Evolutionary conservation across 2,113 vertebrate genomes (phyloP).

Genomic region (Pseudorhombus dupliciocellatus): DNA sequence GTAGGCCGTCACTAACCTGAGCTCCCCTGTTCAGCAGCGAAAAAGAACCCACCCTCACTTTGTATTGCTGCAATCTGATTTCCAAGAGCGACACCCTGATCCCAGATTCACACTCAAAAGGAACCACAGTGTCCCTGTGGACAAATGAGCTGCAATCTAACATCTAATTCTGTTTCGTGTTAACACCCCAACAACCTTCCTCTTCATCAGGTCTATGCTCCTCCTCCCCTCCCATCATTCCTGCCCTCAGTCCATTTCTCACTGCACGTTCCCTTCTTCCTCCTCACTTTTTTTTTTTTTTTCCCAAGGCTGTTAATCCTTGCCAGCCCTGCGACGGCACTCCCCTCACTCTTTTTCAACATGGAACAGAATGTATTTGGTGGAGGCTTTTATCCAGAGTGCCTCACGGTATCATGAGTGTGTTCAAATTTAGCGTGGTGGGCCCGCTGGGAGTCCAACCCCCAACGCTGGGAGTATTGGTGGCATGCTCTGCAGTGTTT

Average conservation of each 20-base stretch:
- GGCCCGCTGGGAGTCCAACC: conserved; percentile 36
- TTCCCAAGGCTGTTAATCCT: conserved; percentile 6
- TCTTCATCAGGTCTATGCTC: conserved; percentile 36
- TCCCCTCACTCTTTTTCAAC: conserved; percentile 43
- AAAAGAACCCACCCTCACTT: background rate
- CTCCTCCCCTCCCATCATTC: conserved; percentile 28
- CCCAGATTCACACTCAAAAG: background rate
- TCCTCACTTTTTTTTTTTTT: background rate
- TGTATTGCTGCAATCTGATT: background rate
- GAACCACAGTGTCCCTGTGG: background rate
- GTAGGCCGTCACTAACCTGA: conserved; percentile 81
- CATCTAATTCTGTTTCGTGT: conserved; percentile 31
- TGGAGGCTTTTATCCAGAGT: conserved; percentile 66
- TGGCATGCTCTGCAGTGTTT: background rate
- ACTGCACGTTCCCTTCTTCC: conserved; percentile 10
- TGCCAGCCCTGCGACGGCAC: conserved; percentile 30
- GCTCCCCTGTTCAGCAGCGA: background rate
- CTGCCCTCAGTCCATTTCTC: conserved; percentile 41
- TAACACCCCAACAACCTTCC: conserved; percentile 15
- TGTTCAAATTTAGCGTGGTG: conserved; percentile 33
- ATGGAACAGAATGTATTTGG: conserved; percentile 47
- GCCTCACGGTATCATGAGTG: conserved; percentile 28
- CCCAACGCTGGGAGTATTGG: conserved; percentile 10
- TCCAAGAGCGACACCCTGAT: background rate
- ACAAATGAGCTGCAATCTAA: conserved; percentile 27